Conservation (phyloP, 2,797 vertebrate genomes). For the Pempheris klunzingeri region DNA sequence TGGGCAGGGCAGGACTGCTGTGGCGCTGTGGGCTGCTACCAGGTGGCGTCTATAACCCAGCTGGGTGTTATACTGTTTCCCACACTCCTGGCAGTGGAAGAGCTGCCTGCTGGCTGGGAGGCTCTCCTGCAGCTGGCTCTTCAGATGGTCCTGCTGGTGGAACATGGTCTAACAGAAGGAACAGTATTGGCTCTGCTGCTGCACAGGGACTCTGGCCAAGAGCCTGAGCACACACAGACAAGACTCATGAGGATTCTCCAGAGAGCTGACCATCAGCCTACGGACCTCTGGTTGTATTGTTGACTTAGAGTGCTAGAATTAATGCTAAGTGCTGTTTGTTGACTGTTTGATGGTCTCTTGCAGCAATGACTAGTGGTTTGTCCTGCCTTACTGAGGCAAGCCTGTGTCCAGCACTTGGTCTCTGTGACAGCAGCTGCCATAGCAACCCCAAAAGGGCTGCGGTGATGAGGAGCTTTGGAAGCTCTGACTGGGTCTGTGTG, state of each 20-base stretch:
- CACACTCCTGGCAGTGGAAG: conserved; percentile 95
- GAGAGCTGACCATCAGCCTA: conserved; percentile 64
- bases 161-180: conserved; percentile 94
- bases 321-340: conserved; percentile 71
- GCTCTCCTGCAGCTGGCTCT: conserved; percentile 84
- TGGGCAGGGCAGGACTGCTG: conserved; percentile 88
- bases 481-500: conserved; percentile 48
- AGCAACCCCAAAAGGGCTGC: conserved; percentile 88
- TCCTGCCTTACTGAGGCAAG: conserved; percentile 86
- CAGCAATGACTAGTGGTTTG: conserved; percentile 76
- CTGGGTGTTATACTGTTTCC: conserved; percentile 98
- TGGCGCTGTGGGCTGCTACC: conserved; percentile 89
- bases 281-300: conserved; percentile 45
- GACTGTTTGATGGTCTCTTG: conserved; percentile 61
- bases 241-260: conserved; percentile 77
- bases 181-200: conserved; percentile 87
- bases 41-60: conserved; percentile 93
- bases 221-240: conserved; percentile 81
- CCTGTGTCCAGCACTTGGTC: conserved; percentile 91
- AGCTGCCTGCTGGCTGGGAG: conserved; percentile 92
- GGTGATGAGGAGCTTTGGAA: conserved; percentile 82
- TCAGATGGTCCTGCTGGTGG: conserved; percentile 94
- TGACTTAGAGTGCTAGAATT: conserved; percentile 63
- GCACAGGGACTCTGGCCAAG: conserved; percentile 89
- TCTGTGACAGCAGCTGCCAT: conserved; percentile 93